Evolutionary conservation across 2,797 vertebrate species (phyloP), one percentile per base, ranked within the genome.

Genomic region (Melanotaenia pygmaea): DNA sequence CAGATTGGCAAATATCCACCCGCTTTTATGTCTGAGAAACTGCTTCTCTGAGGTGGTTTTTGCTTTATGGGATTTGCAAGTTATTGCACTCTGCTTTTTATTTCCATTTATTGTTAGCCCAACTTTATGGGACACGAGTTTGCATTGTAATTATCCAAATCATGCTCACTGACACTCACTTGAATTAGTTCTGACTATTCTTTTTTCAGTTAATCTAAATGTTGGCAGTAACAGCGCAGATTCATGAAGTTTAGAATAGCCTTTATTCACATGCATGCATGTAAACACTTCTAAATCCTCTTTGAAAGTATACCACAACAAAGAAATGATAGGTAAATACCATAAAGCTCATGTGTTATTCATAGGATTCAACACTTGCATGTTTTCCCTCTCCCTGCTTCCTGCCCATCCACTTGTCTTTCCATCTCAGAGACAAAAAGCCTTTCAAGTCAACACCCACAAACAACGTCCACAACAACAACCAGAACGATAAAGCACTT

Each of bases 381-480:
- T 85, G 38, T 87, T 81, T 89, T 71, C 86, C 79, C 67, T 77
- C 85, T 74, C 63, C 6, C 68, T 67, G 67, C 86, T 90, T 91
- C 89, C 90, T 92, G 88, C 54, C 79, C 72, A 79, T 86, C 75
- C 5, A 22, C 84, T 86, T 75, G 79, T 90, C 78, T 93, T 93
- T 92, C 92, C 93, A 94, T 94, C 82, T 91, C 86, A 86, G 88
- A 82, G 80, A 82, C 79, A 91, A 90, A 93, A 86, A 91, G 92
- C 86, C 86, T 92, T 85, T 91, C 88, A 89, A 89, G 87, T 47
- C 69, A 90, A 86, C 83, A 83, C 70, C 79, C 85, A 84, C 84
- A 76, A 86, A 90, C 87, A 88, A 67, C 83, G 85, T 67, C 81
- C 70, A 30, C 80, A 79, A 69, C 83, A 80, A 90, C 75, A 86